Evolutionary conservation across 2,797 vertebrate genomes (phyloP).

Genomic region (Myiotriccus ornatus): DNA sequence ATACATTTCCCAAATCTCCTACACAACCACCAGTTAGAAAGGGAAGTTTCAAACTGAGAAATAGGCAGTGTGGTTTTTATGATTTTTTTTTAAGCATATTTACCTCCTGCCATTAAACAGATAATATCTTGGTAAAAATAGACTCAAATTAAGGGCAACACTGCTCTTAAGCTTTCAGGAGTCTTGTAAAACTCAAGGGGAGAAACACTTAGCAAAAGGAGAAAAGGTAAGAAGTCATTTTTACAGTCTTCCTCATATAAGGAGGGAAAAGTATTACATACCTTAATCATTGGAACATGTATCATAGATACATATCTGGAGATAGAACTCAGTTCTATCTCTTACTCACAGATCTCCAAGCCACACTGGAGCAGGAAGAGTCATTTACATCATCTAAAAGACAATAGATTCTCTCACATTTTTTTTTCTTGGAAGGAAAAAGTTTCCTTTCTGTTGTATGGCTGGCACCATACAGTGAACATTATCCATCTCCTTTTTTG

Average conservation of each 20-base stretch:
- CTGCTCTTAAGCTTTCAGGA: not conserved
- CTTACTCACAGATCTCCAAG: not conserved
- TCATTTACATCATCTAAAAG: not conserved
- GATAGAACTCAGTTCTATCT: not conserved
- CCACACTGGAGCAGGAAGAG: not conserved
- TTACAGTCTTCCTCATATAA: not conserved
- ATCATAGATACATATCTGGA: no score
- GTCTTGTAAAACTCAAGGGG: not conserved
- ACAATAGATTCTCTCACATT: not conserved
- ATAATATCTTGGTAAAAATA: not conserved
- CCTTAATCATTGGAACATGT: not conserved
- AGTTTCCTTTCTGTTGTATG: not conserved
- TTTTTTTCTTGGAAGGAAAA: no score
- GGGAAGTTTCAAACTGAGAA: not conserved
- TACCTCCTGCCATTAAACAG: slow-evolving; percentile 2
- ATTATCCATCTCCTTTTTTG: not conserved
- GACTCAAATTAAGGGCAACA: not conserved
- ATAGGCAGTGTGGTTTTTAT: not conserved
- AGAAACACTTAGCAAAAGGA: not conserved
- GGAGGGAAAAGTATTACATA: not conserved
- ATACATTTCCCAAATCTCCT: not conserved
- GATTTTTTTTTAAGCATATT: not conserved
- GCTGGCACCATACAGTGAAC: not conserved
- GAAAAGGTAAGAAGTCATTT: not conserved
- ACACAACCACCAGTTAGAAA: not conserved